Evolutionary conservation across 2,888 invertebrate species (phyloP).

Genomic region (Meiosimyza decipiens): DNA sequence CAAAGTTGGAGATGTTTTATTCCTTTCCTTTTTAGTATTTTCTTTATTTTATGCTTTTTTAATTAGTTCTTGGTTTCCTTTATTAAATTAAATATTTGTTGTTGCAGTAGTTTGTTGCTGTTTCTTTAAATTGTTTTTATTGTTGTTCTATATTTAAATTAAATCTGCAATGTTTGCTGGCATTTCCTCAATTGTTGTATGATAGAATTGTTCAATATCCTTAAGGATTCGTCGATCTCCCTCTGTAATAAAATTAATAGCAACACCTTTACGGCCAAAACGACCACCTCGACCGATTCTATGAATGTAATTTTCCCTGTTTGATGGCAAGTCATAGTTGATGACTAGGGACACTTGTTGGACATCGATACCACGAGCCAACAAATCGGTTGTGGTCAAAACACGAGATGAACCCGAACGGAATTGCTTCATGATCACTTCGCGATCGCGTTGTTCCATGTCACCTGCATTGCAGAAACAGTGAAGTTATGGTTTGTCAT

Average conservation of each 20-base stretch:
- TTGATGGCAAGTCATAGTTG: slow-evolving; percentile 99
- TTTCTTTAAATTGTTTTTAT: slow-evolving; percentile 41
- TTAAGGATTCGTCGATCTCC: slow-evolving; percentile 94
- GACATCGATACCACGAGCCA: slow-evolving; percentile 99
- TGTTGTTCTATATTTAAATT: slow-evolving; percentile 75
- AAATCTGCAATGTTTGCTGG: slow-evolving; percentile 99
- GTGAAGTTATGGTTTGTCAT: slow-evolving; percentile 97
- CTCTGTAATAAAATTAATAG: slow-evolving; percentile 98
- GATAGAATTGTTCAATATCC: slow-evolving; percentile 99
- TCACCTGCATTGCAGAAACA: slow-evolving; percentile 99
- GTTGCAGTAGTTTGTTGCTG: slow-evolving; percentile 41
- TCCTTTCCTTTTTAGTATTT: slow-evolving; percentile 26
- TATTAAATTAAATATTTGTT: slow-evolving; percentile 42
- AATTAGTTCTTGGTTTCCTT: slow-evolving; percentile 37
- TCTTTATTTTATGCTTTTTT: slow-evolving; percentile 39
- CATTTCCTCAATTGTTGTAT: slow-evolving; percentile 99
- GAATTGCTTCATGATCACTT: slow-evolving; percentile 99
- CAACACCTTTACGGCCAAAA: slow-evolving; percentile 99
- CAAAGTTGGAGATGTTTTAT: slow-evolving; percentile 36
- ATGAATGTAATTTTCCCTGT: slow-evolving; percentile 99
- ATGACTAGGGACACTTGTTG: slow-evolving; percentile 99
- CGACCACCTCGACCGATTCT: slow-evolving; percentile 99
- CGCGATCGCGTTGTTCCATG: slow-evolving; percentile 98
- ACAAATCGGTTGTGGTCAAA: slow-evolving; percentile 97
- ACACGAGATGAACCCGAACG: slow-evolving; percentile 98